A percentile compares a stretch with the other conserved stretches of the same genome.
Evolutionary conservation across 1,140 invertebrate species (phyloP).

Genomic region (Prorops nasuta): DNA sequence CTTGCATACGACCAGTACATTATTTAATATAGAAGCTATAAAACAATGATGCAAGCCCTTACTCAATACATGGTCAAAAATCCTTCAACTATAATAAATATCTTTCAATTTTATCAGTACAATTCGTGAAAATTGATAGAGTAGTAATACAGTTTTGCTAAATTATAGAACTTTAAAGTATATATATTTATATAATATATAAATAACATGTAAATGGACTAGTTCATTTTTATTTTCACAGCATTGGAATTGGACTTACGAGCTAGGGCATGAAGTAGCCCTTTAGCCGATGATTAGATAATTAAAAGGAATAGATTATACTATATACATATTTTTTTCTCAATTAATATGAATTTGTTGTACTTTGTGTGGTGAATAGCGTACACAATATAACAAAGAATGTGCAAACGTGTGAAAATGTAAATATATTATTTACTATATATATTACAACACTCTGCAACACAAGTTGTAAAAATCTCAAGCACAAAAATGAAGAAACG

Average conservation of each 20-base stretch:
- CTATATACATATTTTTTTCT: no score
- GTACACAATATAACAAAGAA: slow-evolving; percentile 29
- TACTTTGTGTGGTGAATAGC: slow-evolving; percentile 39
- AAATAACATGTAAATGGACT: slow-evolving; percentile 36
- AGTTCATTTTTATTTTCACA: slow-evolving; percentile 25
- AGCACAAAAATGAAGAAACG: no score
- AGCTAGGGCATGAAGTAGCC: slow-evolving; percentile 28
- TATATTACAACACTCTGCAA: no score
- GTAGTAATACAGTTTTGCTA: slow-evolving; percentile 23
- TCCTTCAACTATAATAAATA: slow-evolving; percentile 26
- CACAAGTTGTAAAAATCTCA: no score
- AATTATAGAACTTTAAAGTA: slow-evolving; percentile 16
- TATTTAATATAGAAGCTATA: slow-evolving; percentile 29
- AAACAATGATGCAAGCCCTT: slow-evolving; percentile 21
- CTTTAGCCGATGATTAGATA: no score
- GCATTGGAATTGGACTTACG: slow-evolving; percentile 32
- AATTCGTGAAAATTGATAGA: slow-evolving; percentile 24
- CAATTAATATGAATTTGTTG: slow-evolving; percentile 47
- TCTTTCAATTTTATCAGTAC: slow-evolving; percentile 23
- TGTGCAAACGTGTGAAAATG: slow-evolving; percentile 21
- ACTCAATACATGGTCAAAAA: slow-evolving; percentile 16
- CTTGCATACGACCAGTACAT: slow-evolving; percentile 18
- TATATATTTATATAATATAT: slow-evolving; percentile 19
- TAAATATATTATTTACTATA: slow-evolving; percentile 11
- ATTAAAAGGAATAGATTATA: slow-evolving; percentile 39